Base-by-base conservation (phyloP, 1,140 invertebrate genomes). In the Augochlora pura region DNA sequence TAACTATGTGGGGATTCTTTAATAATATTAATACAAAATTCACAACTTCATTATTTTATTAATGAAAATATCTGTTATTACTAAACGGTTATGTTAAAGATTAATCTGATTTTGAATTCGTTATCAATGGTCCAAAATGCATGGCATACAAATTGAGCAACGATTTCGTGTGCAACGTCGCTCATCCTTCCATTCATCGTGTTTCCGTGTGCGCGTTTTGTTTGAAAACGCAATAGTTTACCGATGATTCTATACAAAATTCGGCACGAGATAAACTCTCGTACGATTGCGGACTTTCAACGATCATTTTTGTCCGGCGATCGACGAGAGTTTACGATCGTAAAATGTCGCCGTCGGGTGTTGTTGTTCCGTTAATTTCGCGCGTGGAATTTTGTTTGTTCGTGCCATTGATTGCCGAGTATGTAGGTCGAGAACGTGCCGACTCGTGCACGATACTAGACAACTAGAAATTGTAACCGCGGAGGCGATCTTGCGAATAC, bases 201-300 rank as follows among this genome's bases (percentile, higher is more conserved):
- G 6, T 57, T 57, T 57, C 21, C n/a, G n/a, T 21, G 21, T 57
- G 4, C 54, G 7, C n/a, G 8, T 10, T 57, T 21, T 57, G 54
- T 57, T 57, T 57, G 21, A 21, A 57, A 4, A 57, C 54, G 7
- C n/a, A 57, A 57, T 42, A 46, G 64, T 38, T 49, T 39, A 54
- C 64, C 74, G 25, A 32, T 57, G 66, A 60, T 69, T 38, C 63
- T 23, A 59, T 49, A 52, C 75, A 49, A 49, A 77, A 63, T 52
- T 62, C 75, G 65, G 16, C 39, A 66, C 7, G 46, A 49, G 25
- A 46, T 46, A 77, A 77, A 77, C 66, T 49, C 54, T 23, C 9
- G 38, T 38, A 39, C 12, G n/a, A 7, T 7, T 46, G 23, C 14
- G n/a, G 25, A 46, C 64, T 66, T 46, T 66, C 42, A 7, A 25